Base-by-base conservation (phyloP, 1,140 invertebrate species). In the Sycobia sp. region DNA sequence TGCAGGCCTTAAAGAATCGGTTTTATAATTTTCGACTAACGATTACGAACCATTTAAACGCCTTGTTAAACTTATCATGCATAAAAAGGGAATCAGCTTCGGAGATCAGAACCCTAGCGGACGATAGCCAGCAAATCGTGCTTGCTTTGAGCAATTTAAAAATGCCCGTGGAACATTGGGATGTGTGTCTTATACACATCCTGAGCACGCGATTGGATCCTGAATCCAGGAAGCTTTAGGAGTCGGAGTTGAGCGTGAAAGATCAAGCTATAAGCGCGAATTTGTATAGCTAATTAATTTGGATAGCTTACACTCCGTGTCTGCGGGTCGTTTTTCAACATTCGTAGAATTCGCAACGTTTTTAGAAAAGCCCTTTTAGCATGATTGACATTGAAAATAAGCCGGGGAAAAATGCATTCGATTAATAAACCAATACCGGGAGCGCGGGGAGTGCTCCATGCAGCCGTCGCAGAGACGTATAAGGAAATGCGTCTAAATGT, bases 301-400 rank as follows among this genome's bases (percentile, higher is more conserved):
- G n/a, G n/a, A n/a, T n/a, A n/a, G n/a, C n/a, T n/a, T n/a, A n/a
- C n/a, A n/a, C n/a, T n/a, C n/a, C n/a, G n/a, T n/a, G n/a, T n/a
- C n/a, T n/a, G n/a, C n/a, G n/a, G 2, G n/a, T 3, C 46, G 25
- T 2, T 25, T 49, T 27, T 23, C 46, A 2, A 49, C 7, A 29
- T 49, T 39, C 16, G 10, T n/a, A n/a, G n/a, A n/a, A n/a, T n/a
- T n/a, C n/a, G n/a, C 50, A 4, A 23, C 49, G 20, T 64, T 64
- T 50, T 23, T 57, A 44, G 41, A 43, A n/a, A n/a, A 32, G 18
- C 55, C 41, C 5, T 4, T n/a, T n/a, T 13, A n/a, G n/a, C n/a
- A n/a, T n/a, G n/a, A n/a, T n/a, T n/a, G n/a, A n/a, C n/a, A n/a
- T n/a, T n/a, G n/a, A n/a, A n/a, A n/a, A n/a, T n/a, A n/a, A n/a